Evolutionary conservation across 2,113 vertebrate genomes (phyloP), one percentile per base, ranked within the genome.

Genomic region (Pyrgilauda ruficollis): DNA sequence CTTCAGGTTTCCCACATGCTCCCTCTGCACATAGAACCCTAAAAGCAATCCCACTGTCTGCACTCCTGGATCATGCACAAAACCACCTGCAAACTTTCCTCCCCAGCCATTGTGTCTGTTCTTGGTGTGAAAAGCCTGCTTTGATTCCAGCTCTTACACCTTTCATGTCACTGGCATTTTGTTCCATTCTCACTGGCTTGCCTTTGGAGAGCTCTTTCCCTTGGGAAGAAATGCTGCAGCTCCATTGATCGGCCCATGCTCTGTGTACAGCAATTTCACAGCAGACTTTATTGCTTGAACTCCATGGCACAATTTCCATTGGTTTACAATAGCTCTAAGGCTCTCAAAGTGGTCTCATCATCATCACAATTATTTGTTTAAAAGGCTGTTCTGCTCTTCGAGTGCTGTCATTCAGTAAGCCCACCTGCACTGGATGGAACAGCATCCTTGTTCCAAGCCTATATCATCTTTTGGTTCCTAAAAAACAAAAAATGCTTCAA

Each of bases 271-370:
- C 90, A 69, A 90, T 96, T 89, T 91, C 91, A 89, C 87, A 84
- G 76, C 6, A 70, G 20, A 67, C 87, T 61, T 1, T 58, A 84
- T 22, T 91, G 80, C 91, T 75, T 90, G 79, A 96, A 92, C 90
- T 67, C 80, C 0, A 0, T 37, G 64, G 39, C 77, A 75, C 76
- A 53, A 89, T 82, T 94, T 91, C 80, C 77, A 84, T 47, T 89
- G 80, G 92, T 94, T 94, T 91, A 67, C 91, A 94, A 64, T 77
- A 94, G 73, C 86, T 91, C 75, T 55, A 39, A 64, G 43, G 56
- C 77, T 87, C 76, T 87, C 84, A 46, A 81, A 90, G 85, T 33
- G 69, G 69, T 89, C 73, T 94, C 74, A 87, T 84, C 93, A 94
- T 46, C 76, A 87, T 61, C 22, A 59, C 10, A 5, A 84, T 89